Base-by-base conservation (phyloP, 2,113 vertebrate genomes). In the Sinocyclocheilus anophthalmus region DNA sequence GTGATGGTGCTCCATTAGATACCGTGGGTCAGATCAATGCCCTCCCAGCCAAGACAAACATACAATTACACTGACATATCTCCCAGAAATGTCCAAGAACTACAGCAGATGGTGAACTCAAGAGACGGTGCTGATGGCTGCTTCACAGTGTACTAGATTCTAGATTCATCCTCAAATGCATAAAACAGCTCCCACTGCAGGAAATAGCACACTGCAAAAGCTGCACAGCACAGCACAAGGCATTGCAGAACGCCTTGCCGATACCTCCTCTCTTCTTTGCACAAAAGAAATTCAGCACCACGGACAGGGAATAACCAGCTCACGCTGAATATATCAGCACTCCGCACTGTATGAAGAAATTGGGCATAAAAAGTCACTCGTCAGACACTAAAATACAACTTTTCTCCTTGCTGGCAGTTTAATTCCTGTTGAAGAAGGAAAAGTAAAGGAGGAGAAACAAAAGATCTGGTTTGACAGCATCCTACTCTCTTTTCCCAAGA, bases 401-500 rank as follows among this genome's bases (percentile, higher is more conserved):
- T 80, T 76, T 80, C 80, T 69, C 24, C 59, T 82, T 48, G 16
- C 24, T 82, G 63, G 30, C 16, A 42, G 48, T 57, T 84, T 73
- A 73, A 73, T 73, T 73, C 69, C 22, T 42, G 26, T 57, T 59
- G 22, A 84, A 84, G 33, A 55, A 70, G 24, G 81, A 73, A 57
- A 69, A 63, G 33, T 61, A 80, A 80, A 63, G 30, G 20, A 73
- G 67, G 30, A 37, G 50, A 57, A 59, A 57, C 67, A 53, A 83
- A 83, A 55, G 53, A 84, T 81, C 53, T 81, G 85, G 67, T 48
- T 75, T 86, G 77, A 81, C 78, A 61, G 85, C 85, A 75, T 50
- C 80, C 77, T 86, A 55, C 76, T 72, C 76, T 86, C 72, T 81
- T 80, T 86, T 86, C 84, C 84, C 78, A 81, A 75, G 78, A 82